Conservation (phyloP, 2,113 vertebrate genomes). For the Chionomys nivalis region DNA sequence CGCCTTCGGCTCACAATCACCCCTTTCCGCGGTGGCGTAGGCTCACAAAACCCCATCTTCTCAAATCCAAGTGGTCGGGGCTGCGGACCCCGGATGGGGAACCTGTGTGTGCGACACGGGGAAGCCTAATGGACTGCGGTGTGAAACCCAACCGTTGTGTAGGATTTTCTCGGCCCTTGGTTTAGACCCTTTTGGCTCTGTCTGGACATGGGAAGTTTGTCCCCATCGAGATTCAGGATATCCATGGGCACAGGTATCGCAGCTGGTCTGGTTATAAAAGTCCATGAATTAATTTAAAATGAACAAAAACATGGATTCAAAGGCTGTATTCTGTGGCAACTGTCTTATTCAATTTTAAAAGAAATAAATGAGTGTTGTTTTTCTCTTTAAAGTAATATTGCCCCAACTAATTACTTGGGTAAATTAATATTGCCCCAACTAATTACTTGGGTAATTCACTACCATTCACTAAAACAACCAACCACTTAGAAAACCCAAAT, state of each 20-base stretch:
- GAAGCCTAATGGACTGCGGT: constrained; percentile 43
- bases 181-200: constrained; percentile 44
- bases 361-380: background rate
- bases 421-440: background rate
- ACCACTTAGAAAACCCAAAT: constrained; percentile 1
- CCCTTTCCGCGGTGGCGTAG: background rate
- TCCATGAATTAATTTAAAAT: constrained; percentile 23
- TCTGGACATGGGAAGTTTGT: constrained; percentile 53
- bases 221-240: constrained; percentile 46
- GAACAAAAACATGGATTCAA: background rate
- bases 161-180: background rate
- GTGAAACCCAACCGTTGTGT: constrained; percentile 13
- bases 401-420: background rate
- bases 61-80: background rate
- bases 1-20: constrained; percentile 44
- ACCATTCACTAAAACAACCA: too few relatives aligned
- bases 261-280: constrained; percentile 31
- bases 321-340: background rate
- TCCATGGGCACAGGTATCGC: constrained; percentile 50
- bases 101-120: background rate
- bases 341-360: constrained; percentile 52
- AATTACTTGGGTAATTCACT: background rate
- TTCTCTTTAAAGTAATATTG: constrained; percentile 44
- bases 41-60: constrained; percentile 13
- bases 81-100: background rate